A percentile compares a stretch with the other conserved stretches of the same genome.
Evolutionary conservation across 2,888 invertebrate genomes (phyloP).

Genomic region (Drosophila nr. perissopoda): DNA sequence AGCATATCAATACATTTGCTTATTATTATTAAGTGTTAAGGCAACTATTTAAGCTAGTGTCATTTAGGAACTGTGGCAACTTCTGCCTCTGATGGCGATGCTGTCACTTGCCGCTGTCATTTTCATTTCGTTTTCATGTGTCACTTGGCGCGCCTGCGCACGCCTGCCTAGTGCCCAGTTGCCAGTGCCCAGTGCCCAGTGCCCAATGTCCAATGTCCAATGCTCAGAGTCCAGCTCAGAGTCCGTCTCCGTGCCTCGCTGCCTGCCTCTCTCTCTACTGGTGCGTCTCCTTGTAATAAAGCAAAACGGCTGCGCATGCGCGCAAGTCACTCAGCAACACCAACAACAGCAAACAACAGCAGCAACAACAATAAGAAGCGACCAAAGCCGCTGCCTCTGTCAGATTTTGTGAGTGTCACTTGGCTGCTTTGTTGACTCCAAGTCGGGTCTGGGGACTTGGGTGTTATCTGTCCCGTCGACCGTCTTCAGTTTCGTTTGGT

Average conservation of each 20-base stretch:
- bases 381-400: slow-evolving; percentile 69
- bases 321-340: slow-evolving; percentile 62
- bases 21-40: neutral
- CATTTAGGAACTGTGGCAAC: slow-evolving; percentile 22
- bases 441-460: slow-evolving; percentile 38
- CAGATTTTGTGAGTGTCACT: slow-evolving; percentile 80
- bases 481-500: slow-evolving; percentile 73
- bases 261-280: slow-evolving; percentile 2
- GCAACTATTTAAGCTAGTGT: slow-evolving; percentile 26
- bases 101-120: slow-evolving; percentile 77
- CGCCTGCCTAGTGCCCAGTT: slow-evolving; percentile 41
- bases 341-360: slow-evolving; percentile 11
- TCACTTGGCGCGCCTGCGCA: slow-evolving; percentile 74
- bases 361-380: slow-evolving; percentile 45
- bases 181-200: slow-evolving; percentile 1
- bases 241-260: neutral
- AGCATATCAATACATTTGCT: neutral
- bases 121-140: slow-evolving; percentile 79
- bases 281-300: slow-evolving; percentile 60
- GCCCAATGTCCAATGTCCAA: slow-evolving; percentile 1
- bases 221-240: slow-evolving; percentile 23
- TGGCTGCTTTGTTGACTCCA: slow-evolving; percentile 59
- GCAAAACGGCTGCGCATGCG: slow-evolving; percentile 71
- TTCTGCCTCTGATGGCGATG: slow-evolving; percentile 63
- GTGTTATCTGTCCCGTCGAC: slow-evolving; percentile 66